These are phyloP conservation scores for Marisa cornuarietis DNA, from an alignment of 1,140 invertebrate genomes.

Conservation along the genomic window DNA sequence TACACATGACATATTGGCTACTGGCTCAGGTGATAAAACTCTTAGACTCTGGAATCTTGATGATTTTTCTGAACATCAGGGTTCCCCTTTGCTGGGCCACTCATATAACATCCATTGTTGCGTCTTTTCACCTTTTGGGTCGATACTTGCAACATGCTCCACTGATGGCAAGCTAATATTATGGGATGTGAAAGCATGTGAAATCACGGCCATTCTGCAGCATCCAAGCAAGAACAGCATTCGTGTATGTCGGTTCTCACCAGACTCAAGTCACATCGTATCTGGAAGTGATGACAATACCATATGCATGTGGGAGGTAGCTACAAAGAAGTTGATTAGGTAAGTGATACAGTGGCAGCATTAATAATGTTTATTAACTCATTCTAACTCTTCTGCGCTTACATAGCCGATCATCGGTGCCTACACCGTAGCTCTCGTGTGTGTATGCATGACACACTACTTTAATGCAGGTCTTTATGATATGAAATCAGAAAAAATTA, in stretches of 20 bases:
- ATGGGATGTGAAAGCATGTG: constrained; percentile 76
- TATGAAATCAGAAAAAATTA: too few species aligned
- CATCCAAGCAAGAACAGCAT: constrained; percentile 76
- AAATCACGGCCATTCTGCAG: constrained; percentile 72
- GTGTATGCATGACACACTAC: too few species aligned
- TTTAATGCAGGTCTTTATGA: too few species aligned
- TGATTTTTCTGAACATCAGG: constrained; percentile 56
- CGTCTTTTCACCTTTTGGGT: constrained; percentile 77
- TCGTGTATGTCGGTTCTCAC: constrained; percentile 75
- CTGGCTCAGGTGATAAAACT: constrained; percentile 66
- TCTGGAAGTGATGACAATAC: constrained; percentile 81
- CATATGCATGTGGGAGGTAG: constrained; percentile 79
- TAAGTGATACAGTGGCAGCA: constrained; percentile 42
- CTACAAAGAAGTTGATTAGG: constrained; percentile 73
- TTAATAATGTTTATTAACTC: too few species aligned
- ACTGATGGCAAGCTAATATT: constrained; percentile 79
- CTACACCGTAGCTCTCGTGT: too few species aligned
- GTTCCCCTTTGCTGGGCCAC: constrained; percentile 65
- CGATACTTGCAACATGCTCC: constrained; percentile 76
- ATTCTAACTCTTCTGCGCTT: too few species aligned
- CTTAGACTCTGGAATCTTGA: constrained; percentile 62
- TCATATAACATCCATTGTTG: constrained; percentile 66
- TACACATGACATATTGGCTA: constrained; percentile 54
- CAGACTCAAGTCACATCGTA: constrained; percentile 73
- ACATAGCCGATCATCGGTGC: too few species aligned